Conservation (phyloP, 2,888 invertebrate genomes). For the Tipula unca region DNA sequence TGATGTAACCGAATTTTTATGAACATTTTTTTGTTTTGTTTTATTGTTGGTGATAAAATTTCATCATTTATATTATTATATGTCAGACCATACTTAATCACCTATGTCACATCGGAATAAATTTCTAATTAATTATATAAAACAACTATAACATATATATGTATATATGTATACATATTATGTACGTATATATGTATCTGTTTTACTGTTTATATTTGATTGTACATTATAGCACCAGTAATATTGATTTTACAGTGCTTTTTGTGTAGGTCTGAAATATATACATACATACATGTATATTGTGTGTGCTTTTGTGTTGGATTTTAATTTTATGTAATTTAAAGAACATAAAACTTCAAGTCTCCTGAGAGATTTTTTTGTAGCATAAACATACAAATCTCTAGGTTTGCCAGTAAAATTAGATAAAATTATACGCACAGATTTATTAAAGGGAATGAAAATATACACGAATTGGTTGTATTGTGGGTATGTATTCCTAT, state of each 20-base stretch:
- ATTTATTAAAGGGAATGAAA: neutral
- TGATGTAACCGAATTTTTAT: neutral
- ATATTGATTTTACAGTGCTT: no score
- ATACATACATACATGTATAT: neutral
- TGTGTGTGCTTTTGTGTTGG: neutral
- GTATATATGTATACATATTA: neutral
- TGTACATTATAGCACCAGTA: neutral
- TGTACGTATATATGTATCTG: neutral
- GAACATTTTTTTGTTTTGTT: neutral
- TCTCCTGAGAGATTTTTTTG: neutral
- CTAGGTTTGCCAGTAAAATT: neutral
- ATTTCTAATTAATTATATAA: neutral
- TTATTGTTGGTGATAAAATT: neutral
- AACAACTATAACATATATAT: neutral
- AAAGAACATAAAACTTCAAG: neutral
- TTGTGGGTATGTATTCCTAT: no score
- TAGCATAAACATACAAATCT: neutral
- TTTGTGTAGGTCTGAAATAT: neutral
- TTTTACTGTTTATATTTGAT: neutral
- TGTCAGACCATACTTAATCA: neutral
- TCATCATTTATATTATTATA: neutral
- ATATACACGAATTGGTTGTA: neutral
- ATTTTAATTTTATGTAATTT: neutral
- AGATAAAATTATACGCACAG: neutral
- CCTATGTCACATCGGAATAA: neutral